Percentiles rank a stretch among this genome's conserved stretches.
Conservation (phyloP, 2,797 vertebrate species). For the Periparus ater region DNA sequence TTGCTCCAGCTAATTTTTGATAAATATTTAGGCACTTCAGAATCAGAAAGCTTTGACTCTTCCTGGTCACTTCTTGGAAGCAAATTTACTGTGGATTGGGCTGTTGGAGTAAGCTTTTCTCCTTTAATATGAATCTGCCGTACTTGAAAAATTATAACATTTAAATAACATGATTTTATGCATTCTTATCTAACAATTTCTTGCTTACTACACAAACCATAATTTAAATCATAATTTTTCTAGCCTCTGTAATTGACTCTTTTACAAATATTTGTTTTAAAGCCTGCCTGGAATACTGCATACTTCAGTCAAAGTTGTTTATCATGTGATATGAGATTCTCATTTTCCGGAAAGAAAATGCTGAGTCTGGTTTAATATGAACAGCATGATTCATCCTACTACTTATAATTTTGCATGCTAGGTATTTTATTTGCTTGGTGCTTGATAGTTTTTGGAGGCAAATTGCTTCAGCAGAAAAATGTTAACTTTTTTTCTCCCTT, state of each 20-base stretch:
- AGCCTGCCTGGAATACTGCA: slow-evolving; percentile 82
- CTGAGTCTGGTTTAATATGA: slow-evolving; percentile 83
- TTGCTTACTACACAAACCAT: slow-evolving; percentile 32
- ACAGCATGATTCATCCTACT: slow-evolving; percentile 83
- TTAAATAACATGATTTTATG: background rate
- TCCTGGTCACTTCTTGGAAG: background rate
- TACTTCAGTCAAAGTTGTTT: slow-evolving; percentile 82
- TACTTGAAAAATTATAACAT: background rate
- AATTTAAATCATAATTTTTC: slow-evolving; percentile 57
- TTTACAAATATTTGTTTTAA: slow-evolving; percentile 80
- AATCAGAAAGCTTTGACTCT: background rate
- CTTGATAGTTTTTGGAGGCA: slow-evolving; percentile 57
- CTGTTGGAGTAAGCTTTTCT: background rate
- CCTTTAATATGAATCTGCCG: background rate
- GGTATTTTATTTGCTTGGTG: slow-evolving; percentile 72
- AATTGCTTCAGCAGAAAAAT: slow-evolving; percentile 63
- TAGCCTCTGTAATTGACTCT: slow-evolving; percentile 71
- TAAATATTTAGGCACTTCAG: background rate
- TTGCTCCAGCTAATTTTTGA: background rate
- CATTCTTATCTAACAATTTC: slow-evolving; percentile 25
- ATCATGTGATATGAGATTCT: slow-evolving; percentile 81
- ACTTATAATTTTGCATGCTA: slow-evolving; percentile 66
- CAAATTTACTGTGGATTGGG: background rate
- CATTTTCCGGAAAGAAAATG: slow-evolving; percentile 82
- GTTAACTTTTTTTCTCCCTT: slow-evolving; percentile 44